Base-by-base conservation (phyloP, 37 sponge, comb jelly and placozoan genomes). In the Oscarella lobularis region DNA sequence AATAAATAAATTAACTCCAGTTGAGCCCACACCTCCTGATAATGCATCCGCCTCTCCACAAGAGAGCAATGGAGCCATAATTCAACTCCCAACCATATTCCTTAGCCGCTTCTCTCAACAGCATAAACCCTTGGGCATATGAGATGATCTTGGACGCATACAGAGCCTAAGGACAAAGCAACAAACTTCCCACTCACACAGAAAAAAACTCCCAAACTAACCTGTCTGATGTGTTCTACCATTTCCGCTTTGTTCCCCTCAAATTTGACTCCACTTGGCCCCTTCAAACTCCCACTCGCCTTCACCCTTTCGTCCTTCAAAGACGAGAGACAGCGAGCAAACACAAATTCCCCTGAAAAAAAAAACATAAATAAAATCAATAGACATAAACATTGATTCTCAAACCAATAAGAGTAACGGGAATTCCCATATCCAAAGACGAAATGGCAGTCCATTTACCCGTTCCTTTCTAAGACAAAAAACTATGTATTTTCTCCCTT, bases 391-490 rank as follows among this genome's bases (percentile, higher is more conserved):
- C 2, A 33, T 2, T 2, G 3, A 38, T 79, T 36, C 3, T 71
- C 91, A 79, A n/a, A 92, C 95, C 93, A 73, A 96, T 96, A 27
- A 96, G 87, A 37, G 98, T 96, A 39, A 96, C 88, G 35, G 98
- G 98, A 75, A 92, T 89, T 29, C 98, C 98, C 74, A 84, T 82
- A 66, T 96, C 93, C 14, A 96, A 82, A 0, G 98, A 91, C 38
- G 98, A 96, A 38, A 96, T 96, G 41, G 93, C 98, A 31, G 98
- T 96, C 98, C 98, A 96, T 55, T 96, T 96, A n/a, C 98, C 98
- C 66, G 98, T 96, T 48, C 98, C 98, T 65, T 96, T 96, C 78
- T 78, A 29, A 1, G 20, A 32, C 27, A 31, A 20, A 70, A 35
- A 70, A 74, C 40, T 73, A 73, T 1, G 36, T 70, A 69, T 31